Conservation (phyloP, 2,797 vertebrate species). For the Bradypus variegatus region DNA sequence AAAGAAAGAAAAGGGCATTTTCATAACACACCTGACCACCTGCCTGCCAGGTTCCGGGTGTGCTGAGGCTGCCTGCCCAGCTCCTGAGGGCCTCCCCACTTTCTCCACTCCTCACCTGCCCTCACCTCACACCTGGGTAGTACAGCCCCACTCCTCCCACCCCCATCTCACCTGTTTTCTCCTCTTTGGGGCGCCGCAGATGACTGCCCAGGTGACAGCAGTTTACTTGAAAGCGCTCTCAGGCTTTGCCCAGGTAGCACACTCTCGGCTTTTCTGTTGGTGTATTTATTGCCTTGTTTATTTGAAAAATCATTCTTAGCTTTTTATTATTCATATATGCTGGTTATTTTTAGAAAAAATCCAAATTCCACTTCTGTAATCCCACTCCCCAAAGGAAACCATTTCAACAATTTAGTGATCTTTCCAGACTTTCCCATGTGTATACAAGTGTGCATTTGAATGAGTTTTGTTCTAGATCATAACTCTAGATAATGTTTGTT, state of each 20-base stretch:
- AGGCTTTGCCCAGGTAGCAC: too few relatives aligned
- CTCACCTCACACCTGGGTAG: neutral
- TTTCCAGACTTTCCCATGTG: neutral
- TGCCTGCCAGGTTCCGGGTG: too few relatives aligned
- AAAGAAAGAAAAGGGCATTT: neutral
- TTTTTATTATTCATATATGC: neutral
- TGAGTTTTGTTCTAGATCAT: neutral
- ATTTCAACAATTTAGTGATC: neutral
- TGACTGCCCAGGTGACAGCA: neutral
- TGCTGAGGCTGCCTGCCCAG: neutral
- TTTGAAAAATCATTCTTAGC: neutral
- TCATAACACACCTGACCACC: accelerated
- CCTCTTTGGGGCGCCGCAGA: neutral
- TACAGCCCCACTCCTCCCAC: neutral
- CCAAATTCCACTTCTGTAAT: neutral
- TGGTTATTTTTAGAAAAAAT: neutral
- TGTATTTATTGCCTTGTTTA: neutral
- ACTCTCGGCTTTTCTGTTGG: too few relatives aligned
- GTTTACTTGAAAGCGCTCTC: neutral
- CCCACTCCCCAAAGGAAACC: neutral
- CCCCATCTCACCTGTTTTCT: neutral
- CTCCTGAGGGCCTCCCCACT: too few relatives aligned
- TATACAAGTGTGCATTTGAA: neutral
- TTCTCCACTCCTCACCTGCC: neutral
- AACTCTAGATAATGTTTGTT: too few relatives aligned